Base-by-base conservation (phyloP, 2,113 vertebrate genomes). In the Heteronetta atricapilla region DNA sequence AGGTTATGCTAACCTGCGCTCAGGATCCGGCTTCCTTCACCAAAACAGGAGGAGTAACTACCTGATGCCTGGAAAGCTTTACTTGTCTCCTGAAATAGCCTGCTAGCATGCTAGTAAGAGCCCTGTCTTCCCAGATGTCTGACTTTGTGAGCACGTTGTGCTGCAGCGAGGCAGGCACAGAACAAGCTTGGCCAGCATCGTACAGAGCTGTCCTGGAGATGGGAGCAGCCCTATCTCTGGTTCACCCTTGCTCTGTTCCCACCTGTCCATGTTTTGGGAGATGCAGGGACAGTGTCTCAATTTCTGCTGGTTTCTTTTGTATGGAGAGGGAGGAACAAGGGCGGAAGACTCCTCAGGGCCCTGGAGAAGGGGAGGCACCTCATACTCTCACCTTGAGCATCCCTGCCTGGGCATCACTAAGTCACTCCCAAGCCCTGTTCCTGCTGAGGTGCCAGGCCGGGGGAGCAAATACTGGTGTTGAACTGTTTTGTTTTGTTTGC, bases 111-210 rank as follows among this genome's bases (percentile, higher is more conserved):
- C 6, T 38, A 38, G 36, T 38, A 38, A 63, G 31, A 91, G 42
- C 21, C 10, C 4, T 4, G 5, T 91, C 14, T n/a, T 86, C 22
- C 26, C 34, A 72, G 34, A 74, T 75, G 1, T 36, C 26, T 82
- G 44, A 17, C 52, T 75, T 56, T 1, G 3, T 10, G 5, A 8
- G 10, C 0, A 0, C 42, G 33, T 59, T 50, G 7, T 25, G 6
- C 78, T 56, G 17, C 8, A 22, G 25, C 21, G 38, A 33, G 84
- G 53, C 40, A 75, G 33, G 12, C 17, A 1, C 14, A 38, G 14
- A 56, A 50, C 46, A 40, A 81, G n/a, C 11, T 78, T 67, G 68
- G 21, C 38, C 26, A 14, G 13, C 7, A 3, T 10, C 36, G 2
- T 53, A 78, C 3, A 6, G 40, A 72, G 33, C 66, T 34, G 25